Conservation (phyloP, 1,140 invertebrate genomes). For the Diabrotica virgifera region DNA sequence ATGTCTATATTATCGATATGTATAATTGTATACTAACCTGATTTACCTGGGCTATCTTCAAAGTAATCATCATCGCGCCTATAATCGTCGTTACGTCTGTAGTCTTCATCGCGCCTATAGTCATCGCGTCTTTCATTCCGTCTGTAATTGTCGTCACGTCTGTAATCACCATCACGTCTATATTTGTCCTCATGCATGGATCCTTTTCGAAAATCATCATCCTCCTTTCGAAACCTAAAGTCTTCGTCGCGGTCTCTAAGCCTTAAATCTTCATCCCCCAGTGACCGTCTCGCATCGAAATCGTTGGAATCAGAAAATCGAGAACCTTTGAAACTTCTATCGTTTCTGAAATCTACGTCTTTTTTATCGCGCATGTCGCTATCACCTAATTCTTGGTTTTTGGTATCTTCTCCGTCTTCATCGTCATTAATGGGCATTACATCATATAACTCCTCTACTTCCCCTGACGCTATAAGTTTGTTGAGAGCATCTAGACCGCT, state of each 20-base stretch:
- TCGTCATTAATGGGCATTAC: slow-evolving; percentile 59
- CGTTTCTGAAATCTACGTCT: slow-evolving; percentile 31
- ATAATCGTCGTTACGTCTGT: not conserved
- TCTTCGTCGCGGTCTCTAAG: slow-evolving; percentile 12
- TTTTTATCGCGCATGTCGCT: slow-evolving; percentile 29
- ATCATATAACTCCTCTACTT: slow-evolving; percentile 73
- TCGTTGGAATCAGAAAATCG: slow-evolving; percentile 23
- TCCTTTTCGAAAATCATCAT: slow-evolving; percentile 19
- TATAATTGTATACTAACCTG: not conserved
- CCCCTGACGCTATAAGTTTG: slow-evolving; percentile 71
- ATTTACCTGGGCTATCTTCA: not conserved
- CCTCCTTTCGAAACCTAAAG: slow-evolving; percentile 28
- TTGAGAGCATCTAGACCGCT: slow-evolving; percentile 74
- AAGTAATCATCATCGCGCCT: not conserved
- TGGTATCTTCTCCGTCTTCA: slow-evolving; percentile 22
- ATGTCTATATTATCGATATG: not conserved
- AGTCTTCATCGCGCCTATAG: not conserved
- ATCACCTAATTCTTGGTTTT: slow-evolving; percentile 20
- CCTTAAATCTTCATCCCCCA: slow-evolving; percentile 37
- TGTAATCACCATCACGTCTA: not conserved
- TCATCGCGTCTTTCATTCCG: not conserved
- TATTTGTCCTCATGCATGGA: not conserved
- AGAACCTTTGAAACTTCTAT: slow-evolving; percentile 20
- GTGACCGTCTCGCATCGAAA: slow-evolving; percentile 25
- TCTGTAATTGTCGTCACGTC: not conserved